Percentiles rank a stretch among this genome's conserved stretches.
These are phyloP conservation scores for Chloroclystis v-ata DNA, from an alignment of 2,888 invertebrate species.

Conservation along the genomic window DNA sequence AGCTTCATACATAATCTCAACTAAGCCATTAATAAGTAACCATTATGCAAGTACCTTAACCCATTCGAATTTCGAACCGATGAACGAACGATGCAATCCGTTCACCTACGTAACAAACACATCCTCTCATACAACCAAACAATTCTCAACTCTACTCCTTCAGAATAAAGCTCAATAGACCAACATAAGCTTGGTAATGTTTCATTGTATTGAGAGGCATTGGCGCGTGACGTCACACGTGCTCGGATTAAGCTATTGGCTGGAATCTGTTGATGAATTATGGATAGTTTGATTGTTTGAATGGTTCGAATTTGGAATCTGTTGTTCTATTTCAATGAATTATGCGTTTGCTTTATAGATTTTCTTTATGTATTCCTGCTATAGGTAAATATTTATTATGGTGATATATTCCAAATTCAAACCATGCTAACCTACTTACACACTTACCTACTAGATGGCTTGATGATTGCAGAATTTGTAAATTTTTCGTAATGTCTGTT, in stretches of 20 bases:
- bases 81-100: slow-evolving; percentile 43
- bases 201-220: slow-evolving; percentile 46
- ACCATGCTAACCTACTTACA: too few species aligned
- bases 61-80: slow-evolving; percentile 42
- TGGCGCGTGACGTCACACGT: slow-evolving; percentile 47
- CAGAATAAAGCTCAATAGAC: not conserved
- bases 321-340: too few species aligned
- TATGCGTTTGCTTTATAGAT: too few species aligned
- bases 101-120: slow-evolving; percentile 14
- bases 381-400: too few species aligned
- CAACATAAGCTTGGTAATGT: slow-evolving; percentile 28
- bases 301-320: not conserved
- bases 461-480: too few species aligned
- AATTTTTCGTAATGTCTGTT: too few species aligned
- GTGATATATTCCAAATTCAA: too few species aligned
- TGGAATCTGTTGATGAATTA: slow-evolving; percentile 14
- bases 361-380: too few species aligned
- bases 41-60: slow-evolving; percentile 31
- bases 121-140: not conserved
- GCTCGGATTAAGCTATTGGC: slow-evolving; percentile 28
- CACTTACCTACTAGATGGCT: too few species aligned
- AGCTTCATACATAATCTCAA: too few species aligned
- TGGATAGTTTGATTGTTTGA: slow-evolving; percentile 11
- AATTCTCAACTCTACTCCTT: slow-evolving; percentile 15
- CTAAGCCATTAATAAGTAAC: too few species aligned